Evolutionary conservation across 2,888 invertebrate species (phyloP).

Genomic region (Macaria liturata): DNA sequence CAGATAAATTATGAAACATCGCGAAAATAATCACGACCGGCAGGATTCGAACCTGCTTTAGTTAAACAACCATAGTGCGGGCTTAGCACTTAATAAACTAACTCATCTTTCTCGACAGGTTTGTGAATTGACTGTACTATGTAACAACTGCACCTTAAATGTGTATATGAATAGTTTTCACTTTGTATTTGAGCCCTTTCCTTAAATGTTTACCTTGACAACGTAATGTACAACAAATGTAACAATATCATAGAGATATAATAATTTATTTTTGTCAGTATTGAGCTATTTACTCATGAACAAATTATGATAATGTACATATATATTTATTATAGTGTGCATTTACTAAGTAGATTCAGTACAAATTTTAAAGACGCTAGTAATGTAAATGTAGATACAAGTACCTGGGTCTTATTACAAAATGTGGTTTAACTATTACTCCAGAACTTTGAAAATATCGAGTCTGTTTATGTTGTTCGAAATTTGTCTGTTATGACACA

Average conservation of each 20-base stretch:
- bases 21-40: too few species aligned
- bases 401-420: too few species aligned
- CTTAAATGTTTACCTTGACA: not conserved
- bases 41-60: too few species aligned
- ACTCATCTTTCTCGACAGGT: not conserved
- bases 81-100: too few species aligned
- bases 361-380: conserved; percentile 14
- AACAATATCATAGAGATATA: conserved; percentile 14
- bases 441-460: too few species aligned
- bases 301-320: conserved; percentile 22
- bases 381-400: conserved; percentile 7
- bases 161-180: not conserved
- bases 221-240: conserved; percentile 19
- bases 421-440: too few species aligned
- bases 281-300: conserved; percentile 6
- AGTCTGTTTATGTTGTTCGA: too few species aligned
- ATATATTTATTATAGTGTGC: conserved; percentile 22
- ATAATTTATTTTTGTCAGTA: conserved; percentile 8
- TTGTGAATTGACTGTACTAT: too few species aligned
- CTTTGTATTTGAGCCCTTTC: not conserved
- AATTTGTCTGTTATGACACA: too few species aligned
- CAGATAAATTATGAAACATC: not conserved
- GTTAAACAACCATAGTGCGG: too few species aligned
- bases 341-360: conserved; percentile 30
- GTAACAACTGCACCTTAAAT: not conserved